Conservation (phyloP, 2,797 vertebrate species). For the Enteromius afrohamiltoni region DNA sequence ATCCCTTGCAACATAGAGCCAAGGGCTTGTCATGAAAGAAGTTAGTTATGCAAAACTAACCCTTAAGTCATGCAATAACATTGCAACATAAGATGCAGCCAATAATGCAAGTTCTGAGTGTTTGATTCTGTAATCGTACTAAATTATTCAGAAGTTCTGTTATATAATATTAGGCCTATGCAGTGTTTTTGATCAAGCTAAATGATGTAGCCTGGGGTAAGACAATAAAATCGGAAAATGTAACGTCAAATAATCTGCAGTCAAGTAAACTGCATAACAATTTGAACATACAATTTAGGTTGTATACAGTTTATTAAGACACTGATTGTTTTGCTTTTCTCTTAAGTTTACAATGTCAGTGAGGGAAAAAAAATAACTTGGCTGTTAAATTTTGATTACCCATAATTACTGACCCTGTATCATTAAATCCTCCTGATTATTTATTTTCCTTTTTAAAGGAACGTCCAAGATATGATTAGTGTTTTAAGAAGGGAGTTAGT, state of each 20-base stretch:
- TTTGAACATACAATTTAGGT: background rate
- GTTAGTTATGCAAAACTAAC: slow-evolving; percentile 5
- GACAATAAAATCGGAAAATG: background rate
- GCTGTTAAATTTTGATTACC: slow-evolving; percentile 46
- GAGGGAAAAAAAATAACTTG: slow-evolving; percentile 8
- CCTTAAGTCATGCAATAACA: background rate
- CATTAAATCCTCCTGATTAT: slow-evolving; percentile 48
- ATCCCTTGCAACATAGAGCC: slow-evolving; percentile 23
- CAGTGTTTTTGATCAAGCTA: background rate
- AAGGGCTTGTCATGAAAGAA: background rate
- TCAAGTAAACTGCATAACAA: background rate
- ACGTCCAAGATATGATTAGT: slow-evolving; percentile 42
- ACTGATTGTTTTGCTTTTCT: slow-evolving; percentile 16
- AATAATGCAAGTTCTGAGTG: background rate
- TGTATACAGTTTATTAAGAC: background rate
- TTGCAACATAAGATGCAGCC: background rate
- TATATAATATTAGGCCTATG: background rate
- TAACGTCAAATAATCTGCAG: background rate
- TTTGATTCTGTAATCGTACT: background rate
- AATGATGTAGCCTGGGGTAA: slow-evolving; percentile 20
- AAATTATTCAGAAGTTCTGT: background rate
- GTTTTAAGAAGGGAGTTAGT: slow-evolving; percentile 17
- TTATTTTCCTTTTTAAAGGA: slow-evolving; percentile 26
- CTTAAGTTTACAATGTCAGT: slow-evolving; percentile 1
- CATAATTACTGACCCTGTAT: slow-evolving; percentile 50